These are phyloP conservation scores for Meandrusa payeni DNA, from an alignment of 2,888 invertebrate species.

Conservation along the genomic window DNA sequence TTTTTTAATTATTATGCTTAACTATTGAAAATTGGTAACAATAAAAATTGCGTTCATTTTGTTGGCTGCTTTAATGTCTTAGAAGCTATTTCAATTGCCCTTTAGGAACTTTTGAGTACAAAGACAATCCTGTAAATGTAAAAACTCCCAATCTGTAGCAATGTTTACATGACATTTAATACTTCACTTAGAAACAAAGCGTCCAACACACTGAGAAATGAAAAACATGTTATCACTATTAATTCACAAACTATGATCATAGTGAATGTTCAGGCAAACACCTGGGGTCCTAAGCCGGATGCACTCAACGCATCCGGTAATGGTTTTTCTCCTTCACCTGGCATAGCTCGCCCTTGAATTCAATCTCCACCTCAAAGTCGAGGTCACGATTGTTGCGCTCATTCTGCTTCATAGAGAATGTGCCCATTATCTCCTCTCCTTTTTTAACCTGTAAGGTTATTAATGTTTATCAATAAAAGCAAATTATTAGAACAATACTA, in stretches of 20 bases:
- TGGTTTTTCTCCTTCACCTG: conserved; percentile 92
- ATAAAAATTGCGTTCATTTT: too few species aligned
- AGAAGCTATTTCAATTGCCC: background rate
- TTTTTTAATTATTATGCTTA: too few species aligned
- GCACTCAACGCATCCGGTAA: conserved; percentile 92
- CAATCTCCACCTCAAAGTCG: conserved; percentile 95
- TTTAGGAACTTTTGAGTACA: background rate
- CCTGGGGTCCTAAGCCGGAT: background rate
- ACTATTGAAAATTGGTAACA: too few species aligned
- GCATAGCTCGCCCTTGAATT: conserved; percentile 94
- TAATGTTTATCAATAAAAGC: too few species aligned
- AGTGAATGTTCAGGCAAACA: conserved; percentile 5
- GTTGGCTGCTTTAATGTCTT: too few species aligned
- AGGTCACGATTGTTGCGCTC: conserved; percentile 97
- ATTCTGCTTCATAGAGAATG: conserved; percentile 97
- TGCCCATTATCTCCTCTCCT: conserved; percentile 95
- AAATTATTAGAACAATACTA: too few species aligned
- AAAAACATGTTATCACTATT: conserved; percentile 19
- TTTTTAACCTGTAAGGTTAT: conserved; percentile 86
- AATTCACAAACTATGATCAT: conserved; percentile 6
- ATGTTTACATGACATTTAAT: conserved; percentile 8
- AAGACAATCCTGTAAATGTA: background rate
- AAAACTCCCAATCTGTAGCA: background rate
- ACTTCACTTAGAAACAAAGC: conserved; percentile 23
- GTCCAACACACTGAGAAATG: conserved; percentile 22